Base-by-base conservation (phyloP, 37 sponge, comb jelly and placozoan species). In the Hormiphora californensis region DNA sequence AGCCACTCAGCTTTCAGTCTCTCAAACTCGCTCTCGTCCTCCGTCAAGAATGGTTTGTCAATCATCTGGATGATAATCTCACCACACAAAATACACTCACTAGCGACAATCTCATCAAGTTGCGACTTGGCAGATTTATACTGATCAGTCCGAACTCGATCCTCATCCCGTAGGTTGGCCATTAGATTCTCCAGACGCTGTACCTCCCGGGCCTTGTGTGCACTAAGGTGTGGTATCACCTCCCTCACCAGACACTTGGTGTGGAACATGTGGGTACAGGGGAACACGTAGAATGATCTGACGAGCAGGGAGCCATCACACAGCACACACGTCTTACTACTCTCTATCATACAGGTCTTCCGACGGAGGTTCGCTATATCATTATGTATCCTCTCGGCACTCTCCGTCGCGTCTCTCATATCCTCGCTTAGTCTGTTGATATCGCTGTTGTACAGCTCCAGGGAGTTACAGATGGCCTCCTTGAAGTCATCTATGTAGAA, bases 401-500 rank as follows among this genome's bases (percentile, higher is more conserved):
- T 92, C 1, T 97, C 93, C 22, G 92, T 93, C 25, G 98, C 98
- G 37, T 86, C 92, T 33, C 92, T 62, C 98, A 97, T 97, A 41
- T 97, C 94, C 0, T 54, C 63, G 85, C 93, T 91, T 15, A 97
- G 89, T 39, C 90, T 81, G 9, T 91, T 89, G 34, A 97, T 97
- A 43, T 94, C 87, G 12, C 86, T 85, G 43, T 92, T 97, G 89
- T 97, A 97, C 39, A 90, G 90, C 27, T 92, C 89, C 25, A 97
- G 87, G 8, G 98, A 93, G 27, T 87, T 87, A 46, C 94, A 97
- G 33, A 97, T 97, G 28, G 93, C 93, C 85, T 97, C 98, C 92
- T 93, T 94, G 89, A 97, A 97, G 39, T 93, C 90, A 28, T 94
- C 98, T 28, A 97, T 97, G 54, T 93, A 91, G 17, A 90, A 90